These are phyloP conservation scores for Cyprinodon variegatus DNA, from an alignment of 2,113 vertebrate genomes.

Conservation along the genomic window DNA sequence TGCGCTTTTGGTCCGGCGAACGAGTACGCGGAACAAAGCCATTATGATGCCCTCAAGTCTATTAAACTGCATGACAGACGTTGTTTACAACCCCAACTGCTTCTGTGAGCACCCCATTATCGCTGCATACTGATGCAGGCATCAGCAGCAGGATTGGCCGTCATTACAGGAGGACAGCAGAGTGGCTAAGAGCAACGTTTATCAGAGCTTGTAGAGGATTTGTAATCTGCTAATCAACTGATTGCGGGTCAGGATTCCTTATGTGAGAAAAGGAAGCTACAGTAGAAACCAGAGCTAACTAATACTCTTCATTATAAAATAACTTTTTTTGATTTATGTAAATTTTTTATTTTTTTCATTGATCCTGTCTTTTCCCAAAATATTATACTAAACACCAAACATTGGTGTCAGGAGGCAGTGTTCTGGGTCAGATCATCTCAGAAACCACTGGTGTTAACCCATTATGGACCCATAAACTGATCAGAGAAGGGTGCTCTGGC, in stretches of 20 bases:
- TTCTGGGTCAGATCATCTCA: too few relatives aligned
- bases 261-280: background rate
- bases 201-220: slow-evolving; percentile 28
- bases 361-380: too few relatives aligned
- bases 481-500: too few relatives aligned
- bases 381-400: too few relatives aligned
- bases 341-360: too few relatives aligned
- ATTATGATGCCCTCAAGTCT: slow-evolving; percentile 63
- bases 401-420: too few relatives aligned
- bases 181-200: slow-evolving; percentile 36
- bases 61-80: slow-evolving; percentile 73
- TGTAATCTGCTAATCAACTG: slow-evolving; percentile 44
- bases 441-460: too few relatives aligned
- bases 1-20: slow-evolving; percentile 46
- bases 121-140: slow-evolving; percentile 67
- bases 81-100: slow-evolving; percentile 71
- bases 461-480: too few relatives aligned
- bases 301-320: background rate
- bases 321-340: too few relatives aligned
- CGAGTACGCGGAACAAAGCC: slow-evolving; percentile 57
- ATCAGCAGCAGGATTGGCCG: slow-evolving; percentile 50
- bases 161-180: slow-evolving; percentile 31
- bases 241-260: slow-evolving; percentile 12
- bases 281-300: background rate
- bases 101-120: slow-evolving; percentile 60